Evolutionary conservation across 2,888 invertebrate genomes (phyloP).

Genomic region (Scrobipalpa costella): DNA sequence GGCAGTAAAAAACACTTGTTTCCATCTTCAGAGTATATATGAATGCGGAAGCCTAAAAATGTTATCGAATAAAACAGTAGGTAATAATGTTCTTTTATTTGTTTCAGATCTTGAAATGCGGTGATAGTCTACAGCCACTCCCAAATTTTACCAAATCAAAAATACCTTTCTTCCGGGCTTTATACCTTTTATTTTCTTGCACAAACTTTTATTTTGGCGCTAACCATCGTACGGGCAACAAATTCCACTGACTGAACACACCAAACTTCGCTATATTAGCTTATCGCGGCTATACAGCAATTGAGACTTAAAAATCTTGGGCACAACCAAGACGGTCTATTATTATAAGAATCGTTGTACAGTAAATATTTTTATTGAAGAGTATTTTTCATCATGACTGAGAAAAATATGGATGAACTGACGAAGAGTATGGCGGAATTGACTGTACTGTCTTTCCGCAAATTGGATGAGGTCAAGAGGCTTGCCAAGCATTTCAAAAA

Average conservation of each 20-base stretch:
- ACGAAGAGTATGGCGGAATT: conserved; percentile 55
- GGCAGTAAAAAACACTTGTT: no score
- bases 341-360: conserved; percentile 44
- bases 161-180: conserved; percentile 25
- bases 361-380: conserved; percentile 40
- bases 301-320: conserved; percentile 46
- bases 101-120: conserved; percentile 78
- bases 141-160: conserved; percentile 49
- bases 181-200: conserved; percentile 13
- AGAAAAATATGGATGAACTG: conserved; percentile 49
- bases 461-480: conserved; percentile 65
- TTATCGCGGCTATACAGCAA: conserved; percentile 33
- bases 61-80: neutral
- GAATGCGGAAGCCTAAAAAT: neutral
- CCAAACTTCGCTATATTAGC: conserved; percentile 39
- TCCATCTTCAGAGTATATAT: neutral
- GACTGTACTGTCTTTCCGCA: conserved; percentile 67
- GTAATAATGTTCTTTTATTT: conserved; percentile 34
- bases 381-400: conserved; percentile 41
- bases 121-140: conserved; percentile 58
- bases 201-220: conserved; percentile 31
- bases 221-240: conserved; percentile 51
- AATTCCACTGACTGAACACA: conserved; percentile 35
- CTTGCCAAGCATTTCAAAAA: conserved; percentile 64
- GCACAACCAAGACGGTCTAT: conserved; percentile 40